A percentile compares a stretch with the other conserved stretches of the same genome.
These are phyloP conservation scores for Caenorhabditis brenneri DNA, from an alignment of 1,140 invertebrate genomes.

Conservation along the genomic window DNA sequence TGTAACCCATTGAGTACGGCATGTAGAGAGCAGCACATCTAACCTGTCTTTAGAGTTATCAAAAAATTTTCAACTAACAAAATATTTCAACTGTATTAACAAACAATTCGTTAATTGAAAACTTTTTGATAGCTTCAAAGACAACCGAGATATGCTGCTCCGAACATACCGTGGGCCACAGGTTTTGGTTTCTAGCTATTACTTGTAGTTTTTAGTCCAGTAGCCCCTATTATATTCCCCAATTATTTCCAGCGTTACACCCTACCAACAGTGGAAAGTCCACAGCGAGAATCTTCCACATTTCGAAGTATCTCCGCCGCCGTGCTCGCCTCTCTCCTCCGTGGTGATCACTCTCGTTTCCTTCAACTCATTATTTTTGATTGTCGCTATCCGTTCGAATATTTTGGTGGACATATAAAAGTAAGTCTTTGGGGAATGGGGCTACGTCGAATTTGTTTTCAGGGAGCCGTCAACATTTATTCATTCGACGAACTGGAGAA, in stretches of 20 bases:
- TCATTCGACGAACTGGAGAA: background rate
- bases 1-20: too few relatives aligned
- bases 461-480: conserved; percentile 10
- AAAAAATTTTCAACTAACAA: too few relatives aligned
- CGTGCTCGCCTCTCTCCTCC: background rate
- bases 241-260: conserved; percentile 9
- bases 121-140: too few relatives aligned
- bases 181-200: too few relatives aligned
- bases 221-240: too few relatives aligned
- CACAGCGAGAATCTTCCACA: background rate
- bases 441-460: background rate
- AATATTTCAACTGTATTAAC: too few relatives aligned
- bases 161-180: too few relatives aligned
- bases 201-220: too few relatives aligned
- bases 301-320: conserved; percentile 6
- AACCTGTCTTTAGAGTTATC: too few relatives aligned
- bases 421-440: background rate
- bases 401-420: conserved; percentile 31
- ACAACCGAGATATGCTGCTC: too few relatives aligned
- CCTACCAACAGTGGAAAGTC: background rate
- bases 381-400: conserved; percentile 29
- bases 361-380: conserved; percentile 25
- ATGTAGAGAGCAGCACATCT: too few relatives aligned
- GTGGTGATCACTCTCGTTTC: background rate
- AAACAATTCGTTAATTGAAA: too few relatives aligned